These are phyloP conservation scores for Boulengeromyrus knoepffleri DNA, from an alignment of 2,113 vertebrate genomes.

Conservation along the genomic window DNA sequence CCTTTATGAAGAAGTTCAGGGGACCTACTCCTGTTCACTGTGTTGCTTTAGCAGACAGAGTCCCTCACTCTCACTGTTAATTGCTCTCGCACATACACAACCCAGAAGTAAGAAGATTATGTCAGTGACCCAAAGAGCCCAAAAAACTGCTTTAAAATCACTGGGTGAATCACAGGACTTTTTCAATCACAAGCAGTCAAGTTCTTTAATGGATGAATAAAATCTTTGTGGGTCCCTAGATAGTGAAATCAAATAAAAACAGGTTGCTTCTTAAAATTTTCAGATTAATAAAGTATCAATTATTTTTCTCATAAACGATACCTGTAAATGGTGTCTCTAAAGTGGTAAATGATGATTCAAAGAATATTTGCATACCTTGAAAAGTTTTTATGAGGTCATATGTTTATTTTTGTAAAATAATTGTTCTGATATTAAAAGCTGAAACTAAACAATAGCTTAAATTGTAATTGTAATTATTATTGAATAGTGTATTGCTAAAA, in stretches of 20 bases:
- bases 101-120: neutral
- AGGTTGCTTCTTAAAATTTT: neutral
- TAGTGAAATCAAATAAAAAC: neutral
- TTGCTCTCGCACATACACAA: neutral
- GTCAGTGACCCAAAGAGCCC: neutral
- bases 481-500: constrained; percentile 14
- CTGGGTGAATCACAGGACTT: neutral
- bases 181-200: neutral
- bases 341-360: neutral
- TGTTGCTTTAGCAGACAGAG: neutral
- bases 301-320: neutral
- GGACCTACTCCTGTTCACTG: neutral
- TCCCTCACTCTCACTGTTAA: neutral
- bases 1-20: neutral
- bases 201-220: neutral
- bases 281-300: neutral
- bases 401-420: constrained; percentile 17
- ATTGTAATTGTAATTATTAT: constrained; percentile 10
- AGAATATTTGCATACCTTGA: constrained; percentile 13
- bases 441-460: constrained; percentile 16
- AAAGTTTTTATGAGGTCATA: constrained; percentile 12
- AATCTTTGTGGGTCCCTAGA: neutral
- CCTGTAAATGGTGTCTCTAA: neutral
- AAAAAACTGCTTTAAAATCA: neutral
- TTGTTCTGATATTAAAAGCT: constrained; percentile 10